Base-by-base conservation (phyloP, 2,888 invertebrate species). In the Hemistola chrysoprasaria region DNA sequence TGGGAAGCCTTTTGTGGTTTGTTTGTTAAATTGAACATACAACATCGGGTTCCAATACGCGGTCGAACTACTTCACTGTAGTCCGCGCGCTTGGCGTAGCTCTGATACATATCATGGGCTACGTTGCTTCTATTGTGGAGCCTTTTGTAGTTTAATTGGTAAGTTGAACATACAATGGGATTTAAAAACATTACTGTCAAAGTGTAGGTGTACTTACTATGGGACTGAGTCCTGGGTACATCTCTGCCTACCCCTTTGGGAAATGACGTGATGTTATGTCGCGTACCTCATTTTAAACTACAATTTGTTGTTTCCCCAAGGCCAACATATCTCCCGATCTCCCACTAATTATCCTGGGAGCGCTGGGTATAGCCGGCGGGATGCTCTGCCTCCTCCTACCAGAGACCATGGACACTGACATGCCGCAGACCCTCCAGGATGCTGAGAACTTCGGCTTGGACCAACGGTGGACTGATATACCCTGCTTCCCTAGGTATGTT, bases 21-120 rank as follows among this genome's bases (percentile, higher is more conserved):
- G 96, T 62, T 80, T 96, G 75, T 93, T 93, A 68, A 91, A 90
- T 45, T 21, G 4, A 3, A 16, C 4, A 4, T n/a, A n/a, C 4
- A 4, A 3, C 4, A 16, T 4, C 16, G 16, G 16, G 3, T 4
- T 97, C 0, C 97, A 97, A 57, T 97, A 96, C 76, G 96, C 96
- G n/a, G n/a, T n/a, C n/a, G n/a, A n/a, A n/a, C n/a, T n/a, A n/a
- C n/a, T n/a, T n/a, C n/a, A n/a, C 97, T 0, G 96, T 96, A 0
- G 95, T 97, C 0, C 75, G 97, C 27, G 96, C 95, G 0, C 96
- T 96, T 69, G 96, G 96, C 0, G 95, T 97, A 0, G 95, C 96
- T 0, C 83, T 96, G 8, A 95, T 96, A 33, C 95, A 96, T 62
- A 95, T 96, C 40, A 95, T 95, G 94, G 96, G 96, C 22, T 96